Evolutionary conservation across 2,113 vertebrate genomes (phyloP).

Genomic region (Porphyrio hochstetteri): DNA sequence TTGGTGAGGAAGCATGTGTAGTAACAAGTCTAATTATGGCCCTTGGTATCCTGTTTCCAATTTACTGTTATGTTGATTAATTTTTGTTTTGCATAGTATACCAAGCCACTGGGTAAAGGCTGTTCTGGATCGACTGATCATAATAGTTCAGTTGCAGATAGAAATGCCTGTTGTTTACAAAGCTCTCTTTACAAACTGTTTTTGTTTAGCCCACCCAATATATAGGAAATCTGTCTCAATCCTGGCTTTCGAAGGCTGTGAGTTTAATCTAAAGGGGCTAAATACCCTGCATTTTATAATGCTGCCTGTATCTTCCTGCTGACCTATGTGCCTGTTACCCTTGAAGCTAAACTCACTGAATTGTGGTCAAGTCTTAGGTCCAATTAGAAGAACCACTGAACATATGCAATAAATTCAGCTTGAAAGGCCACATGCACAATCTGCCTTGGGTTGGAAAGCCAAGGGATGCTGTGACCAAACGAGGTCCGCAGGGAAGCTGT

Average conservation of each 20-base stretch:
- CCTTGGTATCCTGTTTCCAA: neutral
- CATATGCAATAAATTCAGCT: constrained; percentile 67
- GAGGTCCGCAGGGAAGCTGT: constrained; percentile 21
- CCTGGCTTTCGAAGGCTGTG: neutral
- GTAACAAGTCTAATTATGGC: neutral
- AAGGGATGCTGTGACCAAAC: constrained; percentile 52
- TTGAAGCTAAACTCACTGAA: constrained; percentile 54
- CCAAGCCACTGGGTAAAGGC: neutral
- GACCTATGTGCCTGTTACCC: neutral
- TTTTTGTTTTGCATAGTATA: neutral
- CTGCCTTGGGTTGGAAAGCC: constrained; percentile 64
- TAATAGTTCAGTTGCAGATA: neutral
- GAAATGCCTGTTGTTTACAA: neutral
- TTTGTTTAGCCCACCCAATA: neutral
- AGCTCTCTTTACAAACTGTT: neutral
- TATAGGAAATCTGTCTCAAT: neutral
- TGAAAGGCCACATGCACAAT: constrained; percentile 69
- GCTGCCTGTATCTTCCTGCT: neutral
- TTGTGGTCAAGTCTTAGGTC: constrained; percentile 51
- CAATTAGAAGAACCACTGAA: constrained; percentile 67
- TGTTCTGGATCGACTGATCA: neutral
- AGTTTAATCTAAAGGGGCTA: neutral
- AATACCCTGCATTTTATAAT: neutral
- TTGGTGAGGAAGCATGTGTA: neutral
- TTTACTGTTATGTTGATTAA: neutral